Percentiles rank a stretch among this genome's conserved stretches.
phyloP scores from a whole-genome alignment of 2,888 invertebrate species.

The Corbicula japonica region DNA sequence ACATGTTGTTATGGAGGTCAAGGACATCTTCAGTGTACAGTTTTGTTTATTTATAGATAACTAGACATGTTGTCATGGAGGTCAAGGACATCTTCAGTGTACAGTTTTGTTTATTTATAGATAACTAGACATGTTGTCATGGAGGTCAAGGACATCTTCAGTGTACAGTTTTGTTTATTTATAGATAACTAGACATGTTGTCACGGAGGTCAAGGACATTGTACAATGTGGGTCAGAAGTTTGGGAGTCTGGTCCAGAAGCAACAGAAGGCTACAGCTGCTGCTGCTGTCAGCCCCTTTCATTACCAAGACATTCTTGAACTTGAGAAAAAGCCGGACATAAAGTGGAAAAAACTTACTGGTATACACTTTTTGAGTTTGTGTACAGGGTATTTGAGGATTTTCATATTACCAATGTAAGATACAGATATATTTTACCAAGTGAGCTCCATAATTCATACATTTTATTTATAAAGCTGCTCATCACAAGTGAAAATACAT shows the following conservation, averaged over 20 bases:
- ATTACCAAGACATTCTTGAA: conserved; percentile 85
- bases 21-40: too few species aligned
- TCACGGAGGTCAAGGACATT: conserved; percentile 47
- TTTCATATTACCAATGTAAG: too few species aligned
- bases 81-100: too few species aligned
- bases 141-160: conserved; percentile 1
- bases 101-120: background rate
- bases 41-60: too few species aligned
- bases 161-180: background rate
- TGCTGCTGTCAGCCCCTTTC: conserved; percentile 84
- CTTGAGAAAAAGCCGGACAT: conserved; percentile 76
- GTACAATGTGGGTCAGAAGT: conserved; percentile 54
- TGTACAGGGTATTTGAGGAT: too few species aligned
- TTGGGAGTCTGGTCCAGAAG: conserved; percentile 48
- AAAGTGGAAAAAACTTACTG: conserved; percentile 84
- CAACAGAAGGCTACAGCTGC: conserved; percentile 66
- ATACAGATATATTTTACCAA: too few species aligned
- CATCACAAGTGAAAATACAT: too few species aligned
- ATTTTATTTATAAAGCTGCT: too few species aligned
- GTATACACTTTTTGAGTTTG: too few species aligned
- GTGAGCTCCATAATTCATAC: too few species aligned
- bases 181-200: conserved; percentile 33
- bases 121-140: conserved; percentile 28
- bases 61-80: too few species aligned
- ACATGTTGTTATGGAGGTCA: too few species aligned